Conservation (phyloP, 2,113 vertebrate species). For the Cryptomyrus ogoouensis region DNA sequence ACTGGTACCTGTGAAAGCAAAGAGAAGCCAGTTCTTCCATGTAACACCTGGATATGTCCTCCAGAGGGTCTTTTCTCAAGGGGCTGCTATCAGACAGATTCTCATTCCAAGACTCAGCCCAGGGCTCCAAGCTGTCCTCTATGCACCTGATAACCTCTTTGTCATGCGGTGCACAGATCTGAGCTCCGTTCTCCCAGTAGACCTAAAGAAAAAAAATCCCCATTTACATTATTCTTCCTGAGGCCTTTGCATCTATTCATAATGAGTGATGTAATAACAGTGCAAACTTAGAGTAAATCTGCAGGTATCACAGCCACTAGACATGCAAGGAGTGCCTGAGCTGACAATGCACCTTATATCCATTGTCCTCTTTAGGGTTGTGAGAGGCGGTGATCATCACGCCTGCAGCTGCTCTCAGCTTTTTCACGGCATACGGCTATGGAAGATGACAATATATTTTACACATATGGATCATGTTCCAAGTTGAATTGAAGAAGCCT, state of each 20-base stretch:
- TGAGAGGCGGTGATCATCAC: conserved; percentile 96
- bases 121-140: conserved; percentile 79
- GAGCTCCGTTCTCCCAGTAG: conserved; percentile 89
- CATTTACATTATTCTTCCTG: background rate
- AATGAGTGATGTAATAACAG: background rate
- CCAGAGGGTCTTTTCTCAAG: conserved; percentile 73
- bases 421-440: conserved; percentile 83
- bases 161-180: conserved; percentile 83
- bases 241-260: background rate
- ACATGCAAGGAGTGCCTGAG: background rate
- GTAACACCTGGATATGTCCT: conserved; percentile 69
- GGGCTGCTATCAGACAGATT: conserved; percentile 68
- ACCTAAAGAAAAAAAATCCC: conserved; percentile 55
- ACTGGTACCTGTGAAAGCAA: conserved; percentile 77
- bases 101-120: conserved; percentile 81
- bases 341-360: conserved; percentile 74
- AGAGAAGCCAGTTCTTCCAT: conserved; percentile 78
- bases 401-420: conserved; percentile 76
- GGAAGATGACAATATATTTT: conserved; percentile 8
- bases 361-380: conserved; percentile 92
- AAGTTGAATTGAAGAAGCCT: background rate
- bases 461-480: background rate
- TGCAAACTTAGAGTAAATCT: background rate
- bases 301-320: background rate
- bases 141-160: conserved; percentile 81